Conservation (phyloP, 2,113 vertebrate species). For the Vicugna pacos region DNA sequence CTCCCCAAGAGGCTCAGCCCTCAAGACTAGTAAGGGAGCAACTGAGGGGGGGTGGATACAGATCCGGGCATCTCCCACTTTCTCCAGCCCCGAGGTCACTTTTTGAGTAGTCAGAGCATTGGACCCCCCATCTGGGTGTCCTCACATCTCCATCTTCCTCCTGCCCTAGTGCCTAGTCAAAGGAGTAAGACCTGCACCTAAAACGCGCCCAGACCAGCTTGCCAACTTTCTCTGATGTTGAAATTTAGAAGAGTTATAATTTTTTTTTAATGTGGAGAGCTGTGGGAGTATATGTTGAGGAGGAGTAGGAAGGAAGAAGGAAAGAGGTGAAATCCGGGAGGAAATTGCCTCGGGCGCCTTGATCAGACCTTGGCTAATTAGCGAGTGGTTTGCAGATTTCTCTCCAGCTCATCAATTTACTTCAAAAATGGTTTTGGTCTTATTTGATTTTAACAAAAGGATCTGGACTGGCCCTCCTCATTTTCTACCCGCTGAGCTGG, state of each 20-base stretch:
- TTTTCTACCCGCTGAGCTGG: constrained; percentile 71
- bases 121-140: neutral
- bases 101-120: neutral
- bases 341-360: constrained; percentile 87
- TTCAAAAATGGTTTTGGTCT: constrained; percentile 90
- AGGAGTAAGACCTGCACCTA: neutral
- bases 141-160: neutral
- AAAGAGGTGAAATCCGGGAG: constrained; percentile 62
- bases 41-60: neutral
- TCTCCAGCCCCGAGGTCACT: neutral
- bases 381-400: constrained; percentile 89
- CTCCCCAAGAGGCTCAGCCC: neutral
- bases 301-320: neutral
- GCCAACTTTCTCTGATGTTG: constrained; percentile 21
- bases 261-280: neutral
- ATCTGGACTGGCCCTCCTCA: constrained; percentile 79
- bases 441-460: constrained; percentile 87
- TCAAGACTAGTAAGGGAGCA: neutral
- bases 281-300: neutral
- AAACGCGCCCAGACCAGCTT: neutral
- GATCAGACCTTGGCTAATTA: constrained; percentile 92
- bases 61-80: rapidly evolving
- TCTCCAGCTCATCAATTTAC: constrained; percentile 88
- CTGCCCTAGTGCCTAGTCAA: neutral
- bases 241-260: constrained; percentile 1